Percentiles rank a stretch among this genome's conserved stretches.
phyloP scores from a whole-genome alignment of 2,113 vertebrate genomes.

The Brachyhypopomus occidentalis region DNA sequence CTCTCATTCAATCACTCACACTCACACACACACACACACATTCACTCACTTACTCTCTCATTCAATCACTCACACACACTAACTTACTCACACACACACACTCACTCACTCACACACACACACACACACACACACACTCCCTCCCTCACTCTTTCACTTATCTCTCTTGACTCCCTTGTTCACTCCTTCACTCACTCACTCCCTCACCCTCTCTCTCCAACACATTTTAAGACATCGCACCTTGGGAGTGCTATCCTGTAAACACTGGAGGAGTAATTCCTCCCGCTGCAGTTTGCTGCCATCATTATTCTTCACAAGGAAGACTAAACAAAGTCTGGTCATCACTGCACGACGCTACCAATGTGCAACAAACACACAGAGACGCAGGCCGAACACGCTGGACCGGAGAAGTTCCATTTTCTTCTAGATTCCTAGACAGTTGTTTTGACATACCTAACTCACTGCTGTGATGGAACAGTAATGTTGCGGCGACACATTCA shows the following conservation, averaged over 20 bases:
- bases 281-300: conserved; percentile 3
- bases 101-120: no score
- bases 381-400: neutral
- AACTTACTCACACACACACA: no score
- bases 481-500: neutral
- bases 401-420: neutral
- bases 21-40: no score
- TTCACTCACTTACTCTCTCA: no score
- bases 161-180: no score
- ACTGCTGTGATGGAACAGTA: neutral
- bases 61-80: no score
- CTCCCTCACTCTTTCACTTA: no score
- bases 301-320: conserved; percentile 9
- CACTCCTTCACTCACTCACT: no score
- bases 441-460: neutral
- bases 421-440: neutral
- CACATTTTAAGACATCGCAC: conserved; percentile 28
- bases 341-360: conserved; percentile 18
- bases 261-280: conserved; percentile 27
- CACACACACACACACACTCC: no score
- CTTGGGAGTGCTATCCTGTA: conserved; percentile 25
- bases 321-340: conserved; percentile 16
- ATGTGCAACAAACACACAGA: conserved; percentile 14
- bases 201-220: neutral
- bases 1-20: no score